Evolutionary conservation across 2,113 vertebrate genomes (phyloP), one percentile per base, ranked within the genome.

Genomic region (Lophochroa leadbeateri): DNA sequence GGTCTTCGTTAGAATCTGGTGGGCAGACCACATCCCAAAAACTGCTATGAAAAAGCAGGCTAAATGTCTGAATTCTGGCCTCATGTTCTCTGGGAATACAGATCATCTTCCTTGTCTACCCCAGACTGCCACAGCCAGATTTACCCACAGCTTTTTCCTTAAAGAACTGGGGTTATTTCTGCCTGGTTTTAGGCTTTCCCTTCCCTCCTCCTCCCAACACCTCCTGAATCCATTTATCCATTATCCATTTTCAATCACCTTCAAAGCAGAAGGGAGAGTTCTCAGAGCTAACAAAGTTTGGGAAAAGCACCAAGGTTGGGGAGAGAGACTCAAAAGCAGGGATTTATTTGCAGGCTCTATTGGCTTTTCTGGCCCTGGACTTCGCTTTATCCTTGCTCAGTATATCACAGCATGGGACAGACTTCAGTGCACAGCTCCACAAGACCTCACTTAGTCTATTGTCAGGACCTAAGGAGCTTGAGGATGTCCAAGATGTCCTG

Each of bases 1-100:
- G 41, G 16, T 35, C 64, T 70, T 52, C 13, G 7, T 33, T 21
- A 9, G 70, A 39, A 19, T 13, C 39, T 43, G n/a, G 13, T 77
- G 61, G 25, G 55, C 37, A 65, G 24, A 7, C 2, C 2, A 6
- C 23, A 13, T 46, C 19, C 19, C 39, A 10, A 61, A 78, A 67
- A 7, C 15, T 31, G 27, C 67, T 39, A 10, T 11, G 4, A 35
- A 52, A 76, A 76, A 9, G 15, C 13, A 41, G 10, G 7, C n/a
- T 10, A 29, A 49, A 29, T 16, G 1, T 5, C 24, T 63, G 24
- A 52, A 44, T 44, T 68, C 52, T 76, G n/a, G 5, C 57, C 57
- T 11, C 10, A 1, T 1, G 10, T 17, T n/a, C 33, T 1, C 0
- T 33, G 27, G 55, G 61, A 67, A 9, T 7, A 19, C 18, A 11